Percentiles rank a stretch among this genome's conserved stretches.
Conservation (phyloP, 2,888 invertebrate genomes). For the Drosophila helvetica region DNA sequence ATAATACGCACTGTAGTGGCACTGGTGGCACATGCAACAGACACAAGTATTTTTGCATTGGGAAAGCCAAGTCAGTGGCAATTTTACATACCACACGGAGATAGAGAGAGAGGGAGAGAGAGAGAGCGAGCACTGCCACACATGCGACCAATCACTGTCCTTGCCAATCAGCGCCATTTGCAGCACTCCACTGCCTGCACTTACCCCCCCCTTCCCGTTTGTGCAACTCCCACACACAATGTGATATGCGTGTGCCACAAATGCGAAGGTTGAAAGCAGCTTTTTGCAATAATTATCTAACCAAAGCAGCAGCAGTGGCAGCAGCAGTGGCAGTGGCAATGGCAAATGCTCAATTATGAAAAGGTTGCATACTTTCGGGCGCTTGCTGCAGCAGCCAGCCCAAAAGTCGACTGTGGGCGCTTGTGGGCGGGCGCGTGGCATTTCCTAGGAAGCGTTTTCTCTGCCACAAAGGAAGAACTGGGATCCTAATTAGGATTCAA, state of each 20-base stretch:
- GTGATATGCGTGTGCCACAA: background rate
- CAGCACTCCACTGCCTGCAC: conserved; percentile 17
- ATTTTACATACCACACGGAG: conserved; percentile 18
- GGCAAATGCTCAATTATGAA: conserved; percentile 44
- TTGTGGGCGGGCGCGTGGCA: background rate
- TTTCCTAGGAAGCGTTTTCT: background rate
- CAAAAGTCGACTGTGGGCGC: conserved; percentile 30
- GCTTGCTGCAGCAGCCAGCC: conserved; percentile 15
- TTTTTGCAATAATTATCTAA: conserved; percentile 52
- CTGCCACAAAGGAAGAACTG: background rate
- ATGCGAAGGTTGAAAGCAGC: conserved; percentile 22
- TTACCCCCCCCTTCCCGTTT: background rate
- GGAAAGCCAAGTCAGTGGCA: conserved; percentile 13
- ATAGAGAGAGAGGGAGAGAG: background rate
- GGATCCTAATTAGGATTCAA: conserved; percentile 28
- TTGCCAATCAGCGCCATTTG: conserved; percentile 51
- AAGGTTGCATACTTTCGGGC: conserved; percentile 32
- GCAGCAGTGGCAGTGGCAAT: background rate
- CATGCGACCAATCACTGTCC: conserved; percentile 24
- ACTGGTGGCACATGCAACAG: no score
- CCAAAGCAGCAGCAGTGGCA: conserved; percentile 20
- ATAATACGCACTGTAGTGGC: background rate
- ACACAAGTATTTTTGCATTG: background rate
- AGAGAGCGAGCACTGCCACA: background rate
- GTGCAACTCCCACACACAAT: background rate